A percentile compares a stretch with the other conserved stretches of the same genome.
phyloP scores from a whole-genome alignment of 2,797 vertebrate species.

The Ptychadena robeensis region DNA sequence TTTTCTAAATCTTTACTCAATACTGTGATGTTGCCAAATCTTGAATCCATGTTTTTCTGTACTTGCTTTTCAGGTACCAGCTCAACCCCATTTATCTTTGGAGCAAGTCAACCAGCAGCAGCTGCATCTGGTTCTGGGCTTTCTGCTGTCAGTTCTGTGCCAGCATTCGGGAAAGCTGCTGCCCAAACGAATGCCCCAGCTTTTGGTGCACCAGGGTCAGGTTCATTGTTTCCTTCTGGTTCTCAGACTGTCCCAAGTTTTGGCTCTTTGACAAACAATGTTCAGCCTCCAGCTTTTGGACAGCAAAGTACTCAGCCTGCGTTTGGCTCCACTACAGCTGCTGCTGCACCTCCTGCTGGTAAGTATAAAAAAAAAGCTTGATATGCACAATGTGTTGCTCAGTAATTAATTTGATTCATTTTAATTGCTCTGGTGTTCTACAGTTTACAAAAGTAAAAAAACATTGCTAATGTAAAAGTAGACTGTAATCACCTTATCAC shows the following conservation, averaged over 20 bases:
- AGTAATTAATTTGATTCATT: no score
- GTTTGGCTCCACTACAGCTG: conserved; percentile 79
- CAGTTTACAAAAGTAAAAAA: no score
- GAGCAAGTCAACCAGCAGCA: conserved; percentile 71
- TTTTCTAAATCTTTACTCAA: background rate
- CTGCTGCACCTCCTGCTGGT: conserved; percentile 66
- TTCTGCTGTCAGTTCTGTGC: conserved; percentile 78
- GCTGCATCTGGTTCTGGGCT: conserved; percentile 69
- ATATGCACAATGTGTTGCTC: no score
- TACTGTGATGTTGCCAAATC: background rate
- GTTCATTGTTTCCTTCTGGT: conserved; percentile 78
- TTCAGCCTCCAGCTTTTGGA: conserved; percentile 81
- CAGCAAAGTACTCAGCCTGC: conserved; percentile 80
- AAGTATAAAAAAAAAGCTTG: conserved; percentile 62
- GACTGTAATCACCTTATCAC: no score
- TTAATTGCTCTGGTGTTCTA: no score
- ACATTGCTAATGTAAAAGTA: no score
- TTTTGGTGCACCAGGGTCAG: conserved; percentile 80
- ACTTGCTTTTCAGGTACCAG: conserved; percentile 60
- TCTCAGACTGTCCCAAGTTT: conserved; percentile 81
- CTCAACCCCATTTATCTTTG: conserved; percentile 82
- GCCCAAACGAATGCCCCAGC: conserved; percentile 75
- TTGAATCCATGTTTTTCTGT: background rate
- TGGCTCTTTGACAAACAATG: conserved; percentile 80
- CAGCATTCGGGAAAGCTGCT: conserved; percentile 81